A percentile compares a stretch with the other conserved stretches of the same genome.
These are phyloP conservation scores for Myotis daubentonii DNA, from an alignment of 2,797 vertebrate species.

Conservation along the genomic window DNA sequence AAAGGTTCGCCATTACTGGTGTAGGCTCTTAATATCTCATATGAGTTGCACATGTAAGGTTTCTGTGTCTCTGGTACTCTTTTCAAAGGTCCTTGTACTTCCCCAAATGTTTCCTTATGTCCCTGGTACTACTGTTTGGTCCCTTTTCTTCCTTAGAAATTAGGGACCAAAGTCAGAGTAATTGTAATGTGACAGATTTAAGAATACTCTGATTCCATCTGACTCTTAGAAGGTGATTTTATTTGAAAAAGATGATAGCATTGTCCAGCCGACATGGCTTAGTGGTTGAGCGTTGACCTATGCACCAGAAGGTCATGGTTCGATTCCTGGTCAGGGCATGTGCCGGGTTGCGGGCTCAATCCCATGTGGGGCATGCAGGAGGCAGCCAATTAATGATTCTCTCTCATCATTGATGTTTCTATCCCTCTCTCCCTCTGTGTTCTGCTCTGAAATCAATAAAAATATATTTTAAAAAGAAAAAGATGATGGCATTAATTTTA, in stretches of 20 bases:
- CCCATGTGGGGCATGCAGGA: no score
- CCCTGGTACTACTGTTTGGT: neutral
- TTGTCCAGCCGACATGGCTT: no score
- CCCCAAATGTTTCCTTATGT: slow-evolving; percentile 9
- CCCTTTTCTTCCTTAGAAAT: slow-evolving; percentile 39
- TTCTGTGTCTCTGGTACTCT: neutral
- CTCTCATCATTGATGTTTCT: no score
- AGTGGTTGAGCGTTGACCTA: no score
- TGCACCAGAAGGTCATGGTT: no score
- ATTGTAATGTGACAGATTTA: slow-evolving; percentile 23
- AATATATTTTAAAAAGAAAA: no score
- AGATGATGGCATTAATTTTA: slow-evolving; percentile 18
- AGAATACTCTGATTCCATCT: neutral
- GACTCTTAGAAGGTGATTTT: slow-evolving; percentile 50
- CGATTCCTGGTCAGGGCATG: no score
- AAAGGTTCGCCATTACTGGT: no score
- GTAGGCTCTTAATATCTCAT: neutral
- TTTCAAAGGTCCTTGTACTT: neutral
- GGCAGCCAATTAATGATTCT: no score
- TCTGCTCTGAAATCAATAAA: no score
- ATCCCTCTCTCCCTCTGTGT: no score
- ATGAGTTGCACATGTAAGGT: slow-evolving; percentile 3
- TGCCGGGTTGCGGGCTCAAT: no score
- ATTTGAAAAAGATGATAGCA: slow-evolving; percentile 24
- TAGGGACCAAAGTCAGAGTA: slow-evolving; percentile 12